These are phyloP conservation scores for Danaus plexippus DNA, from an alignment of 1,140 invertebrate genomes.

Conservation along the genomic window DNA sequence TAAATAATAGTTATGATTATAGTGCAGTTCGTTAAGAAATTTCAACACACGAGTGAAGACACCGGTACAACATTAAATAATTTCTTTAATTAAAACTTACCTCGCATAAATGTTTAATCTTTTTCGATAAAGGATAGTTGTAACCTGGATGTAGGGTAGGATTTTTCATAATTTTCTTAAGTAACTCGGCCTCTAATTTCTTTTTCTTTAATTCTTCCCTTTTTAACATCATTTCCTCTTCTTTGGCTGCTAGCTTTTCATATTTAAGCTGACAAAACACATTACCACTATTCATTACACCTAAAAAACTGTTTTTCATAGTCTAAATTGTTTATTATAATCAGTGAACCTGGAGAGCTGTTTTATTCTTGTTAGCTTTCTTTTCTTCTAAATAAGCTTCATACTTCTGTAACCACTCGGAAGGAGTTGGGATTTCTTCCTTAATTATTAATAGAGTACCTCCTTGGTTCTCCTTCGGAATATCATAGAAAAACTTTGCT, in stretches of 20 bases:
- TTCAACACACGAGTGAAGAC: too few species aligned
- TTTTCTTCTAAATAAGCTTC: constrained; percentile 30
- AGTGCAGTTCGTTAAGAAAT: too few species aligned
- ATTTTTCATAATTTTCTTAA: constrained; percentile 54
- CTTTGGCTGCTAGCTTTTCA: constrained; percentile 33
- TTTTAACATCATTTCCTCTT: constrained; percentile 29
- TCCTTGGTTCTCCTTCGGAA: constrained; percentile 39
- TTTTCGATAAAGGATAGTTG: constrained; percentile 38
- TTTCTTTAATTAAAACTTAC: constrained; percentile 17
- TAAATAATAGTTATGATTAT: too few species aligned
- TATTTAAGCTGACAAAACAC: constrained; percentile 11
- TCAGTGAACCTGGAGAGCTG: constrained; percentile 29
- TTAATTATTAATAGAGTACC: constrained; percentile 34
- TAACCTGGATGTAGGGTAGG: constrained; percentile 50
- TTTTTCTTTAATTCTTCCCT: constrained; percentile 32
- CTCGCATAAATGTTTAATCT: constrained; percentile 27
- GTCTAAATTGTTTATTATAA: constrained; percentile 1
- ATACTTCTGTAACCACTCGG: constrained; percentile 41
- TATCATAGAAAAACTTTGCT: constrained; percentile 35
- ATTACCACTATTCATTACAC: constrained; percentile 2
- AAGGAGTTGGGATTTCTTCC: constrained; percentile 36
- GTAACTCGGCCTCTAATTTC: constrained; percentile 33
- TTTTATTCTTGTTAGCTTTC: constrained; percentile 42
- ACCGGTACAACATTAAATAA: background rate
- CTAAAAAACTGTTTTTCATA: too few species aligned